A percentile compares a stretch with the other conserved stretches of the same genome.
phyloP scores from a whole-genome alignment of 2,888 invertebrate genomes.

The Lagria hirta region DNA sequence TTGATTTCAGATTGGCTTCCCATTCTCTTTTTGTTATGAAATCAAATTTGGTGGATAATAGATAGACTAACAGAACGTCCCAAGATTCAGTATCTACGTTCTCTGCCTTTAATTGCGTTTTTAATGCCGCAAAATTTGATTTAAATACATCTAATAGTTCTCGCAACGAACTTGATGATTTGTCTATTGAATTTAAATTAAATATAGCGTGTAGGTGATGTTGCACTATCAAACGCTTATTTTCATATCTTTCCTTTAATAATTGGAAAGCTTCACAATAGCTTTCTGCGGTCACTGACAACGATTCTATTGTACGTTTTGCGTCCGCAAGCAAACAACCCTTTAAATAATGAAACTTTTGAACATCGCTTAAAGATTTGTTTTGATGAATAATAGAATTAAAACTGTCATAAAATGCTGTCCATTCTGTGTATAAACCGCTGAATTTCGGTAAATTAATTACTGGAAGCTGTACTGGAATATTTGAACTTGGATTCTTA shows the following conservation, averaged over 20 bases:
- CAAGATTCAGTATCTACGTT: too few relatives aligned
- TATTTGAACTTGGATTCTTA: neutral
- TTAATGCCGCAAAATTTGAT: too few relatives aligned
- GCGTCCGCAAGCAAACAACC: slow-evolving; percentile 3
- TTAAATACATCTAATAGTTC: slow-evolving; percentile 10
- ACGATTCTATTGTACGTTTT: slow-evolving; percentile 1
- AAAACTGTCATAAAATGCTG: neutral
- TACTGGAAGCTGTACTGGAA: neutral
- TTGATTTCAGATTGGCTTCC: slow-evolving; percentile 10
- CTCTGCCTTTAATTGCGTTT: too few relatives aligned
- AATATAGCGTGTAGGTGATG: too few relatives aligned
- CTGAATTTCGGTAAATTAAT: slow-evolving; percentile 2
- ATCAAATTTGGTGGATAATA: slow-evolving; percentile 18
- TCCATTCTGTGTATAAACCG: slow-evolving; percentile 1
- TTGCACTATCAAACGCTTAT: slow-evolving; percentile 4
- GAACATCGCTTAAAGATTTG: neutral
- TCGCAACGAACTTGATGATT: slow-evolving; percentile 3
- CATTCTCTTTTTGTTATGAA: slow-evolving; percentile 11
- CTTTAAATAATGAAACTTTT: slow-evolving; percentile 8
- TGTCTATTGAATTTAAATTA: too few relatives aligned
- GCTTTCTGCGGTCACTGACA: slow-evolving; percentile 2
- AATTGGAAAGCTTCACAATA: slow-evolving; percentile 2
- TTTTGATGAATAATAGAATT: neutral
- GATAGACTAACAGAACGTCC: slow-evolving; percentile 5
- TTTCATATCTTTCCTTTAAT: slow-evolving; percentile 4